Evolutionary conservation across 2,888 invertebrate species (phyloP).

Genomic region (Nomada goodeniana): DNA sequence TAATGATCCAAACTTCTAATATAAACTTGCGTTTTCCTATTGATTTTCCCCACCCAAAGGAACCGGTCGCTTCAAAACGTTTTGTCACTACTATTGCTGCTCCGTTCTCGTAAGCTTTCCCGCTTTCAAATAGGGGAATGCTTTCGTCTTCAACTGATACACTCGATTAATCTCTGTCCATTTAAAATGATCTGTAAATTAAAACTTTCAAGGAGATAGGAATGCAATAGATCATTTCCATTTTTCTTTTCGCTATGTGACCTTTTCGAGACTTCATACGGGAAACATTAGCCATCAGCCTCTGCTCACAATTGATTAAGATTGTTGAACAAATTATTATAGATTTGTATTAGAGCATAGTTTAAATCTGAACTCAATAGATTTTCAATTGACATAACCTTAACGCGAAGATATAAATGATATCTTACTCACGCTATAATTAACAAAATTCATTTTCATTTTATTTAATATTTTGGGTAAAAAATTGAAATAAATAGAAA

Average conservation of each 20-base stretch:
- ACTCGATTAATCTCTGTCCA: background rate
- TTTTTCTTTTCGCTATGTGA: background rate
- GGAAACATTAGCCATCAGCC: background rate
- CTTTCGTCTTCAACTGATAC: background rate
- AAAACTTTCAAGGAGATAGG: background rate
- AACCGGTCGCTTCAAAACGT: constrained; percentile 40
- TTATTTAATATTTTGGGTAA: background rate
- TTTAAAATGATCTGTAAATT: background rate
- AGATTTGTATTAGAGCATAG: background rate
- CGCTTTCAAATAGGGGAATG: constrained; percentile 8
- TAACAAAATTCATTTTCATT: background rate
- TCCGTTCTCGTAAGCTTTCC: constrained; percentile 43
- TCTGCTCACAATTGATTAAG: background rate
- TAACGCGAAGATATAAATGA: constrained; percentile 1
- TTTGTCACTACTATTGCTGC: constrained; percentile 36
- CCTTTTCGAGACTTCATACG: too few relatives aligned
- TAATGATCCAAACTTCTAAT: constrained; percentile 57
- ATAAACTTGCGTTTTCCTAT: constrained; percentile 68
- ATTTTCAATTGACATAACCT: constrained; percentile 38
- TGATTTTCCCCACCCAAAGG: constrained; percentile 71
- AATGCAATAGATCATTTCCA: background rate
- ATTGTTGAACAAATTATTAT: background rate
- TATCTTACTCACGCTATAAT: background rate
- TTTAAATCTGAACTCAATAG: constrained; percentile 5
- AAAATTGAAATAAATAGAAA: background rate